Base-by-base conservation (phyloP, 1,140 invertebrate species). In the Probaryconus sp. region DNA sequence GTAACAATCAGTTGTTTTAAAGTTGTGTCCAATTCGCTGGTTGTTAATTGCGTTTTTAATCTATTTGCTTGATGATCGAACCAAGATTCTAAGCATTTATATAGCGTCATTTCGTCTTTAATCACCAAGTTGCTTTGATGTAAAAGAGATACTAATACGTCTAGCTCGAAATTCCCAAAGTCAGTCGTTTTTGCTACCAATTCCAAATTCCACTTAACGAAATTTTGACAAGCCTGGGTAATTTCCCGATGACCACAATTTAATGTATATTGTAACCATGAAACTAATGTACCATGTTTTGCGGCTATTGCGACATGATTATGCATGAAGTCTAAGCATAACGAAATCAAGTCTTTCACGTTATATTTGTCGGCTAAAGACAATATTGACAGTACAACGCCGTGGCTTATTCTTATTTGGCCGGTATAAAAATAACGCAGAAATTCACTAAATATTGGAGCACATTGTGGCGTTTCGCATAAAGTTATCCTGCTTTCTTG, bases 361-460 rank as follows among this genome's bases (percentile, higher is more conserved):
- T 97, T 96, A 85, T 98, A 98, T 87, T 98, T 98, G 84, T 98
- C 96, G 20, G 95, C 96, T 26, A 98, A 85, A 3, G 93, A 94
- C 18, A 98, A 87, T 65, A 98, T 91, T 7, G 96, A 93, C 83
- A 97, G 90, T 14, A 97, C 96, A 50, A 93, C 93, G 26, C 90
- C 89, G 78, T 96, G 91, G 20, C 92, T 95, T 69, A 98, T 94
- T 76, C 92, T 89, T 71, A 98, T 94, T 84, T 94, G 92, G 11
- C 97, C 96, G 1, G 96, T 97, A 87, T 98, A 98, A 82, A 98
- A 94, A 87, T 98, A 98, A 20, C 89, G 89, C 7, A 98, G 88
- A 88, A 98, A 97, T 82, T 94, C 91, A 58, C 93, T 94, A 88
- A 98, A 98, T 16, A 97, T 94, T 58, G 89, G 89, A 21, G 92